Base-by-base conservation (phyloP, 1,140 invertebrate genomes). In the Aricia agestis region DNA sequence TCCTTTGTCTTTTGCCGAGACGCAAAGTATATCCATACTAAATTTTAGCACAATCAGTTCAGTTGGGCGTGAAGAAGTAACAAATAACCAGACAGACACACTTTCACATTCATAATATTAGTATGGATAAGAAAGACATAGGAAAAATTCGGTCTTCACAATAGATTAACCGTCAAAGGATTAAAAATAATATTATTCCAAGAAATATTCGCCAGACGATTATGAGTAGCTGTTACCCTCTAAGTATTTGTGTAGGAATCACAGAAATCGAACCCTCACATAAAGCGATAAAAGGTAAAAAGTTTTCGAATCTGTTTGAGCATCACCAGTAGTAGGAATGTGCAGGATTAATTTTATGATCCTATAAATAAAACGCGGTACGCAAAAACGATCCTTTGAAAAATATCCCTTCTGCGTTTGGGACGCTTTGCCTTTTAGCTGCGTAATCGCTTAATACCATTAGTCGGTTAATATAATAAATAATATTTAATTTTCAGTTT, bases 341-440 rank as follows among this genome's bases (percentile, higher is more conserved):
- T 19, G 17, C 1, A 63, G 59, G 59, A 63, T 63, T 63, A 63
- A 10, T 63, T 63, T 63, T 63, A 63, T 63, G 59, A 63, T 19
- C 18, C 59, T 63, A 63, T 63, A 4, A 63, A 63, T 63, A 63
- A 18, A 18, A 59, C 45, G 45, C 45, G 45, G 45, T 52, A 9
- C 13, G 45, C 45, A 59, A 17, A 59, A 9, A 59, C 18, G 18
- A 25, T 63, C 17, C 17, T 25, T 63, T 25, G 11, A 19, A 25
- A 25, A 19, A 25, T 63, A 11, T 63, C 18, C 17, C 19, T 63
- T 25, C 17, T 18, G 59, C 59, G 5, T 31, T 31, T 10, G 59
- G 18, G 6, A 19, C 11, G 19, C 19, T 59, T 18, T 2, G 18
- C 18, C 9, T 63, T 63, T 18, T 13, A 52, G 45, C 45, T 52